Evolutionary conservation across 2,113 vertebrate species (phyloP).

Genomic region (Leptobrachium leishanense): DNA sequence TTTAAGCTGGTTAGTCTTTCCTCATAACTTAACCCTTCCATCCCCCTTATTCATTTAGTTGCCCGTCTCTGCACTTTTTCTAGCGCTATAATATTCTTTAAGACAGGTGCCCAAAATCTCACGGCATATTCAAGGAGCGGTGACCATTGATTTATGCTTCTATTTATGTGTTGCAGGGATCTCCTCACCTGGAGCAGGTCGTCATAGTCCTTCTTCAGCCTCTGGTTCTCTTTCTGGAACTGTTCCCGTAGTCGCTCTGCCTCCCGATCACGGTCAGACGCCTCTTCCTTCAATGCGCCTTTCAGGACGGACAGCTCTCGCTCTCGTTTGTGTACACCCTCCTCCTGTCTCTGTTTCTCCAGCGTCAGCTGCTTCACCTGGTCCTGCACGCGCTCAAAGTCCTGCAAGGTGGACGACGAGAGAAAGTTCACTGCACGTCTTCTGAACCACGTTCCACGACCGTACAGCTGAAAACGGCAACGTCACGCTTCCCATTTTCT

Average conservation of each 20-base stretch:
- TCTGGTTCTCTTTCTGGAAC: constrained; percentile 72
- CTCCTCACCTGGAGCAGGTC: constrained; percentile 65
- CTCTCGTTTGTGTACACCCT: constrained; percentile 69
- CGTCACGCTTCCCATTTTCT: too few species aligned
- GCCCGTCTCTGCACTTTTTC: too few species aligned
- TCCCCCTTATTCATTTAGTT: too few species aligned
- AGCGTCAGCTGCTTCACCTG: constrained; percentile 64
- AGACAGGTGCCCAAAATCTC: too few species aligned
- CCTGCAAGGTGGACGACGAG: constrained; percentile 60
- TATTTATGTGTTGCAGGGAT: constrained; percentile 24
- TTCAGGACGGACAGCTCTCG: constrained; percentile 76
- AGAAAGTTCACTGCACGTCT: not conserved
- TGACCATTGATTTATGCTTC: too few species aligned
- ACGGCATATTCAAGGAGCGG: too few species aligned
- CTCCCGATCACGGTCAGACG: constrained; percentile 69
- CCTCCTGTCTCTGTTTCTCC: constrained; percentile 68
- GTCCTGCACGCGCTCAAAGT: constrained; percentile 65
- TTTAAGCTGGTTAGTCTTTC: too few species aligned
- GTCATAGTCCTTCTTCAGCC: constrained; percentile 67
- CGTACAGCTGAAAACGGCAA: too few species aligned
- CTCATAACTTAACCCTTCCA: too few species aligned
- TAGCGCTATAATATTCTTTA: too few species aligned
- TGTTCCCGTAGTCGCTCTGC: constrained; percentile 64
- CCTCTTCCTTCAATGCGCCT: constrained; percentile 74
- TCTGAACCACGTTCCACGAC: too few species aligned